Evolutionary conservation across 2,888 invertebrate genomes (phyloP).

Genomic region (Lithophane ornitopus): DNA sequence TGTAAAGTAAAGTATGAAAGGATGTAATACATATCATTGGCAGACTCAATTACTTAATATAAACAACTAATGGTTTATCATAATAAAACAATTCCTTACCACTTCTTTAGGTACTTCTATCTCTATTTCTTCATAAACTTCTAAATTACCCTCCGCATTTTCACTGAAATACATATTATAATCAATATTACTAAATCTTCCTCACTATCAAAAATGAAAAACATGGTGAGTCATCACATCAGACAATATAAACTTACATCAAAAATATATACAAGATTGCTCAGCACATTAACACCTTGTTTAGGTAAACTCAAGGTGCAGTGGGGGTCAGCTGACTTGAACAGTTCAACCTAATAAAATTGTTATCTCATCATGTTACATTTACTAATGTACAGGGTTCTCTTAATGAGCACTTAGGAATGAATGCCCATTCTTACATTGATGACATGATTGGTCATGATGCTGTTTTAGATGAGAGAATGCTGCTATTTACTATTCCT

Average conservation of each 20-base stretch:
- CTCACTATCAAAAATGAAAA: neutral
- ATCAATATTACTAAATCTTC: conserved; percentile 11
- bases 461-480: neutral
- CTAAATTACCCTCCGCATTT: conserved; percentile 87
- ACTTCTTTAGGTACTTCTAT: conserved; percentile 86
- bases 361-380: neutral
- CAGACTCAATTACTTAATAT: neutral
- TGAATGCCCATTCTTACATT: neutral
- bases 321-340: neutral
- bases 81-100: conserved; percentile 71
- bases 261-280: conserved; percentile 2
- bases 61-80: neutral
- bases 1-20: conserved; percentile 70
- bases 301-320: conserved; percentile 29
- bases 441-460: neutral
- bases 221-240: conserved; percentile 13
- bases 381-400: neutral
- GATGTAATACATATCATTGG: neutral
- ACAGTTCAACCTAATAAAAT: neutral
- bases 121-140: conserved; percentile 89
- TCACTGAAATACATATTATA: conserved; percentile 75
- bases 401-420: neutral
- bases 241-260: neutral
- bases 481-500: neutral
- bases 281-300: conserved; percentile 39